These are phyloP conservation scores for Oscheius sp. DNA, from an alignment of 2,888 invertebrate species.

Conservation along the genomic window DNA sequence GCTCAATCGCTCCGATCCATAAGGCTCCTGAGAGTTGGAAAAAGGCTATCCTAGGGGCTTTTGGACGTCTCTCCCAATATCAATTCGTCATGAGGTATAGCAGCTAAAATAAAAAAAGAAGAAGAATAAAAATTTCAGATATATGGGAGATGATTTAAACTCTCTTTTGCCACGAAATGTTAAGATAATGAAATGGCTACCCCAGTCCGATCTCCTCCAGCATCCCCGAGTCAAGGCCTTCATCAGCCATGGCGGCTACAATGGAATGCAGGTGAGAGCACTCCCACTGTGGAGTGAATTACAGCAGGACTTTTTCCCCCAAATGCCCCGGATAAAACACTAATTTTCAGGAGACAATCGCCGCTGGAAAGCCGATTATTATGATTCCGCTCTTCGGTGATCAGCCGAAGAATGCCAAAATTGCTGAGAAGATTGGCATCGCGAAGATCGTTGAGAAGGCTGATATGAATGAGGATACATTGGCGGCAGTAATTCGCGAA, in stretches of 20 bases:
- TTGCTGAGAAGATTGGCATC: conserved; percentile 34
- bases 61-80: conserved; percentile 43
- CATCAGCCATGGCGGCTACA: conserved; percentile 80
- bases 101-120: neutral
- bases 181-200: conserved; percentile 56
- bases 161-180: conserved; percentile 40
- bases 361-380: conserved; percentile 34
- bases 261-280: conserved; percentile 75
- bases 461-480: conserved; percentile 17
- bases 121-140: neutral
- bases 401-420: conserved; percentile 37
- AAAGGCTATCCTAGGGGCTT: conserved; percentile 16
- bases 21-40: conserved; percentile 34
- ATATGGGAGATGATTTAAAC: conserved; percentile 22
- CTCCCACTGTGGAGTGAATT: neutral
- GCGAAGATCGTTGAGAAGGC: conserved; percentile 26
- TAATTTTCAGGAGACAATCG: conserved; percentile 30
- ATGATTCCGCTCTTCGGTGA: conserved; percentile 37
- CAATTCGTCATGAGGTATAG: conserved; percentile 39
- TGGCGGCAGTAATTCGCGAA: conserved; percentile 10
- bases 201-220: conserved; percentile 63
- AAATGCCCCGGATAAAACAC: neutral
- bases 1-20: conserved; percentile 35
- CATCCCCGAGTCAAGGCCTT: conserved; percentile 80
- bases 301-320: neutral